Percentiles rank a stretch among this genome's conserved stretches.
phyloP scores from a whole-genome alignment of 2,113 vertebrate species.

The Gavia stellata region DNA sequence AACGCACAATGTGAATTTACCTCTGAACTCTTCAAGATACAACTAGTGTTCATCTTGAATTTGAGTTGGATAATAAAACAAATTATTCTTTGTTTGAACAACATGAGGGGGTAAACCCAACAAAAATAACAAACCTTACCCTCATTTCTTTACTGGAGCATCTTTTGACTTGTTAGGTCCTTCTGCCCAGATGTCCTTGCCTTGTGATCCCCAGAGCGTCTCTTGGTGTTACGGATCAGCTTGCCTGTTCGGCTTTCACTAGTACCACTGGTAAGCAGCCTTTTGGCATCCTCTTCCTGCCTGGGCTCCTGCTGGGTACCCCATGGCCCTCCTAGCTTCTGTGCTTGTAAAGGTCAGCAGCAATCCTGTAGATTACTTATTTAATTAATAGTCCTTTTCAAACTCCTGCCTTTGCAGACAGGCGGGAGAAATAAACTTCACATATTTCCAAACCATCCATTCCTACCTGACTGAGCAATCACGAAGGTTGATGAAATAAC shows the following conservation, averaged over 20 bases:
- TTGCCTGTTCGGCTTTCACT: background rate
- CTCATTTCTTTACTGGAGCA: background rate
- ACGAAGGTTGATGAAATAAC: background rate
- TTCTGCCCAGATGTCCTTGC: background rate
- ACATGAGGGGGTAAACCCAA: background rate
- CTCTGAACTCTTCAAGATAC: background rate
- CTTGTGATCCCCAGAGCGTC: background rate
- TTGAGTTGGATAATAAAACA: background rate
- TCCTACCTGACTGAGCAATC: background rate
- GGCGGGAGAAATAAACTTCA: background rate
- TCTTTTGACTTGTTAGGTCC: background rate
- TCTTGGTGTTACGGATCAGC: background rate
- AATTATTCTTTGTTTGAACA: background rate
- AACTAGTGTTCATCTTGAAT: background rate
- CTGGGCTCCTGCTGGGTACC: background rate
- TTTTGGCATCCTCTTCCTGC: background rate
- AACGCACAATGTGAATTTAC: background rate
- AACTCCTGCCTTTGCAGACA: background rate
- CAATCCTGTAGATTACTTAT: background rate
- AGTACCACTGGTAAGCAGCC: background rate
- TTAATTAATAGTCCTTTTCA: background rate
- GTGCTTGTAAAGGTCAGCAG: background rate
- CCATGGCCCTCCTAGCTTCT: background rate
- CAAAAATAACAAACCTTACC: background rate
- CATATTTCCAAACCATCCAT: background rate